Base-by-base conservation (phyloP, 2,888 invertebrate genomes). In the Aelia acuminata region DNA sequence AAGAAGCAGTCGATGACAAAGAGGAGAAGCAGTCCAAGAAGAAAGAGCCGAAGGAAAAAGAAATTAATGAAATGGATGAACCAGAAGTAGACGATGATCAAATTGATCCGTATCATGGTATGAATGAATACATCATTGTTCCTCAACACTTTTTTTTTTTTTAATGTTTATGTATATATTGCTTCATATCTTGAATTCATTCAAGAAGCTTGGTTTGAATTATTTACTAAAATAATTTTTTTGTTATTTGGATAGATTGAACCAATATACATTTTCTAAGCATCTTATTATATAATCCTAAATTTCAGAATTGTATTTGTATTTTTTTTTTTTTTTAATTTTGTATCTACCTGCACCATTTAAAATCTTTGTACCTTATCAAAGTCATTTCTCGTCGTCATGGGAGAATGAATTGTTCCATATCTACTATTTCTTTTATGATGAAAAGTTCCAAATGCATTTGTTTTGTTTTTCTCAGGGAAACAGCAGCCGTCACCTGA, bases 21-120 rank as follows among this genome's bases (percentile, higher is more conserved):
- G 93, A 94, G 11, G 92, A 93, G 8, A 93, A 94, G 53, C 93
- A 94, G 86, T 93, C 94, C 0, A 92, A 94, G 0, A 93, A 93
- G 90, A 94, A 94, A 91, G 92, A 93, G 63, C 93, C 94, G 90
- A 92, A 94, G 90, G 94, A 94, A 91, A 95, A 96, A 91, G 96
- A 97, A 91, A 96, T 96, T 87, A 96, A 97, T 91, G 95, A 97
- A 92, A 94, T 97, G 93, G 94, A 97, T n/a, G 97, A 98, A 90
- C 95, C 95, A n/a, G 91, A 96, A 91, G 92, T 94, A 89, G 96
- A 96, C 91, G 96, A 96, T 91, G 96, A 97, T 91, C 97, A 97
- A 92, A 93, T 95, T 87, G 96, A 98, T 93, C 96, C 96, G 0
- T 96, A 96, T 91, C 96, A 97, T 91, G 96, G 97, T 63, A 95